A percentile compares a stretch with the other conserved stretches of the same genome.
Evolutionary conservation across 1,140 invertebrate species (phyloP).

Genomic region (Plectrocnemia conspersa): DNA sequence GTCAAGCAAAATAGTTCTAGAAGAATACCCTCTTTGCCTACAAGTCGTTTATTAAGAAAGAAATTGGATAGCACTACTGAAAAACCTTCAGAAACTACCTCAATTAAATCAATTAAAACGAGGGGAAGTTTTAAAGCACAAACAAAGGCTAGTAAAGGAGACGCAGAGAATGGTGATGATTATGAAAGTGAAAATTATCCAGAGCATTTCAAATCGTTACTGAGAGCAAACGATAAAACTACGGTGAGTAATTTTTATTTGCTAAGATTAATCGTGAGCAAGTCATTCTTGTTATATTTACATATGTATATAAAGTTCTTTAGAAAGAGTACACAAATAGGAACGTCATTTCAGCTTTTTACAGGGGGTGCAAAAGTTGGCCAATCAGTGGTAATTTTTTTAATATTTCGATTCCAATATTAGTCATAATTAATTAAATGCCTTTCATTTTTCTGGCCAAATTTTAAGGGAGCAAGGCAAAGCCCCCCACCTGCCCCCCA

Average conservation of each 20-base stretch:
- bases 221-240: conserved; percentile 28
- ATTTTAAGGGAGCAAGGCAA: too few relatives aligned
- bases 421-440: too few relatives aligned
- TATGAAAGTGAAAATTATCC: conserved; percentile 34
- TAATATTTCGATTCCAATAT: too few relatives aligned
- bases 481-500: too few relatives aligned
- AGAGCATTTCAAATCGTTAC: conserved; percentile 30
- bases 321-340: too few relatives aligned
- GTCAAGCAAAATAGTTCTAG: background rate
- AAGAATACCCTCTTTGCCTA: background rate
- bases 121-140: conserved; percentile 21
- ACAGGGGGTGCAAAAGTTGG: too few relatives aligned
- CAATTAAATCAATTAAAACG: background rate
- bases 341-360: too few relatives aligned
- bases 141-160: conserved; percentile 9
- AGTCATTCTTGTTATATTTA: too few relatives aligned
- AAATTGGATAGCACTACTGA: conserved; percentile 10
- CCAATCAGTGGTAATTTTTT: too few relatives aligned
- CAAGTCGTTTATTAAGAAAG: conserved; percentile 22
- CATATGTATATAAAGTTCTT: too few relatives aligned
- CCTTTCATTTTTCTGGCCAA: too few relatives aligned
- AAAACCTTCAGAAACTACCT: conserved; percentile 11
- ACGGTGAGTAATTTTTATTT: conserved; percentile 23
- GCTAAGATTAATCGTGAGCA: too few relatives aligned
- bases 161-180: conserved; percentile 10